A percentile compares a stretch with the other conserved stretches of the same genome.
Evolutionary conservation across 2,888 invertebrate genomes (phyloP).

Genomic region (Branchinecta sandiegonensis): DNA sequence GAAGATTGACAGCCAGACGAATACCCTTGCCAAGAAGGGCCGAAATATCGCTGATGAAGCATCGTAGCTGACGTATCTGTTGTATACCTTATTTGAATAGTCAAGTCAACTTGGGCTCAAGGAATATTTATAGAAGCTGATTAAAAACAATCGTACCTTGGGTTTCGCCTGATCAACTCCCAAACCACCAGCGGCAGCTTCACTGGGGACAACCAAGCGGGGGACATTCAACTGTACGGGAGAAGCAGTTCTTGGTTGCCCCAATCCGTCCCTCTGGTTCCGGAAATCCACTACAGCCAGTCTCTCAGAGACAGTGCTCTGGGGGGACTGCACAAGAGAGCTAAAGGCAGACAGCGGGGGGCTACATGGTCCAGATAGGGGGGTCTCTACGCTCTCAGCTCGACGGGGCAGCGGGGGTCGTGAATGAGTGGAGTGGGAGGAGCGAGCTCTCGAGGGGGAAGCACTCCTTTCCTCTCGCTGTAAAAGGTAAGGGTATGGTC

Average conservation of each 20-base stretch:
- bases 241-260: background rate
- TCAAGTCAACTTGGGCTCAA: too few species aligned
- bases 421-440: background rate
- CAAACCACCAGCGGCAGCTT: background rate
- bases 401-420: conserved; percentile 13
- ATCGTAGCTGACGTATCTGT: too few species aligned
- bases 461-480: conserved; percentile 10
- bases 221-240: background rate
- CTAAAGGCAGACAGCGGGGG: conserved; percentile 12
- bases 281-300: background rate
- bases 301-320: background rate
- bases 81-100: too few species aligned
- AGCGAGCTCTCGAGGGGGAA: background rate
- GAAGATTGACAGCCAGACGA: too few species aligned
- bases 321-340: conserved; percentile 11
- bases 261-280: background rate
- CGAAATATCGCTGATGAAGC: too few species aligned
- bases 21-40: too few species aligned
- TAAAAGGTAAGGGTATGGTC: background rate
- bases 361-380: conserved; percentile 14
- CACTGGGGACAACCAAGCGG: background rate
- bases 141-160: too few species aligned
- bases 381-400: conserved; percentile 8
- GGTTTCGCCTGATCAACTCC: too few species aligned
- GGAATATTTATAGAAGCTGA: too few species aligned